phyloP scores from a whole-genome alignment of 2,797 vertebrate species.

The Sitta carolinensis region DNA sequence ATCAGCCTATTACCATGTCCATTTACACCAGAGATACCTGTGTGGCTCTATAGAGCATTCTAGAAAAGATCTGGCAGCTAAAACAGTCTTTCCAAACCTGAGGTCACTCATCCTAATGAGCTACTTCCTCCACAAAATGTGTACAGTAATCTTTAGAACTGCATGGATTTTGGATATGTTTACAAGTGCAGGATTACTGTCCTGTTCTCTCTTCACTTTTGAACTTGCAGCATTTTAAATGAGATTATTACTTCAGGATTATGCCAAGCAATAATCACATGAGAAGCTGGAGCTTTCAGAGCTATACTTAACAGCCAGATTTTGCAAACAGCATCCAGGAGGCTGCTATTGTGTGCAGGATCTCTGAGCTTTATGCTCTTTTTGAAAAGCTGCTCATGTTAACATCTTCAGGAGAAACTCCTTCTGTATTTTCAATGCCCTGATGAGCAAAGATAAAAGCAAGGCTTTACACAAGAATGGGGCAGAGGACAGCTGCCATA shows the following conservation, averaged over 20 bases:
- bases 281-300: neutral
- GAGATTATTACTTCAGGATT: neutral
- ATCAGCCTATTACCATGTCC: neutral
- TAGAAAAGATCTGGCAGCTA: neutral
- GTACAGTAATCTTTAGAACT: neutral
- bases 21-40: neutral
- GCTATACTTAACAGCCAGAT: rapidly evolving
- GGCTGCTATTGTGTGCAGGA: neutral
- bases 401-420: neutral
- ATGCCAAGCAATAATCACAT: neutral
- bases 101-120: neutral
- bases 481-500: neutral
- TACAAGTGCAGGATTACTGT: neutral
- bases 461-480: neutral
- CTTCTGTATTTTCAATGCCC: neutral
- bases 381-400: neutral
- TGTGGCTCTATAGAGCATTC: neutral
- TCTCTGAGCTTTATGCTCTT: neutral
- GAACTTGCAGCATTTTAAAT: neutral
- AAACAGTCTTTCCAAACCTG: neutral
- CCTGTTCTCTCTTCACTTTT: neutral
- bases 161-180: neutral
- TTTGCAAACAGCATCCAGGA: neutral
- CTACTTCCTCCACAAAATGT: neutral
- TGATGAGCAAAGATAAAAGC: neutral